These are phyloP conservation scores for Ochropleura leucogaster DNA, from an alignment of 2,888 invertebrate genomes.

Conservation along the genomic window DNA sequence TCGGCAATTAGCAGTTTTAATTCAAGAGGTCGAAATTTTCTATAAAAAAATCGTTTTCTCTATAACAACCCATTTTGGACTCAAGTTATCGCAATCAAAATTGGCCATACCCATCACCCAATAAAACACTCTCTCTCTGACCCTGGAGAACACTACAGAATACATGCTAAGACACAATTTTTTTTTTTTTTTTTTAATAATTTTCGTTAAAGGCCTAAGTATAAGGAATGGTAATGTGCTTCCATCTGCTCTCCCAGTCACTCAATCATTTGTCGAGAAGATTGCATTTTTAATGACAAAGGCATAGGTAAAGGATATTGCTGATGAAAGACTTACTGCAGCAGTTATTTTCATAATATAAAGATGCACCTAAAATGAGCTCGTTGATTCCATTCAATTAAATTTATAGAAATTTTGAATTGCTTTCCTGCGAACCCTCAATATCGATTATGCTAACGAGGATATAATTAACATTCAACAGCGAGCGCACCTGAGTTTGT, in stretches of 20 bases:
- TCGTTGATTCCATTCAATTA: neutral
- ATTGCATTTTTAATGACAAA: neutral
- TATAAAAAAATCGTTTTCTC: neutral
- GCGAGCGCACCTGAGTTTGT: constrained; percentile 4
- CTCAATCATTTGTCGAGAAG: neutral
- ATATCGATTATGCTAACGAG: constrained; percentile 30
- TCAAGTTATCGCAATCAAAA: neutral
- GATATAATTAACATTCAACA: constrained; percentile 27
- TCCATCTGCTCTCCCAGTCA: no score
- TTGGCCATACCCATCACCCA: neutral
- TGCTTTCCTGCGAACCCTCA: neutral
- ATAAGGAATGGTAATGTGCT: neutral
- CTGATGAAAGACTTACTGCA: neutral
- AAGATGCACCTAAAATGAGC: neutral
- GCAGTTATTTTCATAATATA: neutral
- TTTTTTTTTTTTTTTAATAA: no score
- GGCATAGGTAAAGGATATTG: neutral
- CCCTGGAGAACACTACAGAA: neutral
- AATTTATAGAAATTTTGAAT: constrained; percentile 13
- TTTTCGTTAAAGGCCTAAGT: neutral
- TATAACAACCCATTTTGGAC: neutral
- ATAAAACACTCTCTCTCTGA: no score
- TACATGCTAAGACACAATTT: neutral
- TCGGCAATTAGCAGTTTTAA: neutral
- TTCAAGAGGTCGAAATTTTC: neutral